phyloP scores from a whole-genome alignment of 2,888 invertebrate genomes.

The Hirtodrosophila duncani region DNA sequence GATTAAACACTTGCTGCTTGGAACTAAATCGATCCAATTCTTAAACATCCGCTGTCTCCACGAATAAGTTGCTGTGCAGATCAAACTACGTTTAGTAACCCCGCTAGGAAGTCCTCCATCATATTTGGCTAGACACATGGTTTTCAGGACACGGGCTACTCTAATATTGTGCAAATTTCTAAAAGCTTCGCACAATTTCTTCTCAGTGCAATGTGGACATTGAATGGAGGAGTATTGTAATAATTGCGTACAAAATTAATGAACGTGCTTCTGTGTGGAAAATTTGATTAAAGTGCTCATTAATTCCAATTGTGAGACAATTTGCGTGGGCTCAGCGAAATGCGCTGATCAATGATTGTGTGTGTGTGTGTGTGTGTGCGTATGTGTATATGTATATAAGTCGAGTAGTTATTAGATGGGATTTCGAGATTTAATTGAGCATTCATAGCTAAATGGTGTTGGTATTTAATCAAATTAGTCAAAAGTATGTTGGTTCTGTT shows the following conservation, averaged over 20 bases:
- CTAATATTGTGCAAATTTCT: no score
- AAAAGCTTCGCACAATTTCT: no score
- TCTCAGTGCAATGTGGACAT: background rate
- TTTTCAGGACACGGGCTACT: no score
- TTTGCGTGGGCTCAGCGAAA: conserved; percentile 27
- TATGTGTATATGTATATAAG: conserved; percentile 7
- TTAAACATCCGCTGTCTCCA: no score
- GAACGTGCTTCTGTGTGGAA: conserved; percentile 58
- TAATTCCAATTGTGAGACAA: conserved; percentile 60
- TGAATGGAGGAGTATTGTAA: conserved; percentile 29
- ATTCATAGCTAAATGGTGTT: conserved; percentile 21
- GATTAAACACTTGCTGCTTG: no score
- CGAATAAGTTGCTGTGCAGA: no score
- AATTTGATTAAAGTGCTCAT: conserved; percentile 68
- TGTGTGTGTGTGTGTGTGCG: conserved; percentile 2
- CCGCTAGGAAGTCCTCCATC: no score
- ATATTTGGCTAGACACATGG: no score
- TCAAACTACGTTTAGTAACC: no score
- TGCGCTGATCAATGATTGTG: background rate
- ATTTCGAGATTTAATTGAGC: conserved; percentile 35
- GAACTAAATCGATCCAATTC: no score
- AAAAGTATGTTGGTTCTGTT: no score
- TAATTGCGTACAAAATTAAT: conserved; percentile 68
- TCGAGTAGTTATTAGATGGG: conserved; percentile 34
- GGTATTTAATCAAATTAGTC: conserved; percentile 39